These are phyloP conservation scores for Aphidius ervi DNA, from an alignment of 1,140 invertebrate species.

Conservation along the genomic window DNA sequence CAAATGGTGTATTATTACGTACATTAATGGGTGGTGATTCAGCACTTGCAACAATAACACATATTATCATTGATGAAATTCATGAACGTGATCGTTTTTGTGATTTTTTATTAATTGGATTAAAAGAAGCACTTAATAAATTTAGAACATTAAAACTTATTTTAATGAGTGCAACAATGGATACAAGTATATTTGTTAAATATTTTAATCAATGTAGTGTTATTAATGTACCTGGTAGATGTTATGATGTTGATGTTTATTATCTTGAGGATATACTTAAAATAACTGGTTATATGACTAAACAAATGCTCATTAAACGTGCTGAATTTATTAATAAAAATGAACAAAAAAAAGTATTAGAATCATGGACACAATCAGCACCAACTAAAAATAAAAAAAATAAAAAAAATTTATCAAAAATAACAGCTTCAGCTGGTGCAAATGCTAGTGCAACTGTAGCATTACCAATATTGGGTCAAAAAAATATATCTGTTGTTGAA, in stretches of 20 bases:
- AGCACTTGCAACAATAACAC: constrained; percentile 69
- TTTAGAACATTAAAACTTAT: constrained; percentile 75
- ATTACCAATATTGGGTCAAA: constrained; percentile 43
- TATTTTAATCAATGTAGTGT: constrained; percentile 79
- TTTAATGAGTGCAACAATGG: constrained; percentile 93
- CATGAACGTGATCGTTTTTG: constrained; percentile 91
- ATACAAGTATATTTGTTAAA: constrained; percentile 72
- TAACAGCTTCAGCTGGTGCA: not conserved
- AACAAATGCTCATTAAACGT: constrained; percentile 58
- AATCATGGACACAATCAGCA: constrained; percentile 50
- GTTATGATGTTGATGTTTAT: constrained; percentile 73
- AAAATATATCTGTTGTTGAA: constrained; percentile 44
- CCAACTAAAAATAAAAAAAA: constrained; percentile 19
- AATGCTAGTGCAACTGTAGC: constrained; percentile 31
- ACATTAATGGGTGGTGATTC: constrained; percentile 77
- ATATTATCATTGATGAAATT: constrained; percentile 89
- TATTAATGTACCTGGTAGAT: constrained; percentile 74
- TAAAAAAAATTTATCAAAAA: not conserved
- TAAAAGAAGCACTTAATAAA: constrained; percentile 71
- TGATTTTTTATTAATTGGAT: constrained; percentile 85
- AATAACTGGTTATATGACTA: constrained; percentile 65
- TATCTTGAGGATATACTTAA: constrained; percentile 82
- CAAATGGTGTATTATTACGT: constrained; percentile 82
- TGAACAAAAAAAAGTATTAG: constrained; percentile 52
- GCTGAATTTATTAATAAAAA: constrained; percentile 50